Evolutionary conservation across 2,113 vertebrate genomes (phyloP), one percentile per base, ranked within the genome.

Genomic region (Pterophyllum scalare): DNA sequence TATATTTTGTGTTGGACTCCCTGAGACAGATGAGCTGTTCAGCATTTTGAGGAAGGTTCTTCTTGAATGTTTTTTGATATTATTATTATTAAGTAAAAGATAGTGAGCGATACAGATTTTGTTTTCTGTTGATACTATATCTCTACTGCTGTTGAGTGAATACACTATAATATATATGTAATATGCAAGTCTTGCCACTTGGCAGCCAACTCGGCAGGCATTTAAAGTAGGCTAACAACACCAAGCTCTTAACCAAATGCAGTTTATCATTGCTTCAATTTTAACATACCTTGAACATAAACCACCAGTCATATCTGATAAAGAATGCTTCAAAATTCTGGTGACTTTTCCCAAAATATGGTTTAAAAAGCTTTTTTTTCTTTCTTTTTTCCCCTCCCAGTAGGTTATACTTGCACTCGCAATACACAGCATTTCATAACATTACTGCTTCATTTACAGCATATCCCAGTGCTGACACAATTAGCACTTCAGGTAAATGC

Each of bases 1-100:
- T 87, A 85, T n/a, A 94, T 94, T 91, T 89, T 62, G 79, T 62
- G 92, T 86, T 80, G 92, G 85, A 83, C 91, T 89, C 87, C 87
- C 85, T 31, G 87, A 94, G 88, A 93, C 87, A 67, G 87, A 91
- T 89, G 89, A 91, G 83, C 87, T 72, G 83, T 72, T 82, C 60
- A 4, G 77, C 10, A 17, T 72, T 83, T 76, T 43, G 87, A 70
- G 57, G 77, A 65, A 62, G 56, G 52, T 26, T 75, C 70, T 57
- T 76, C 60, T 26, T 81, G 78, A 59, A 4, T 86, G 78, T 78
- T 4, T 65, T 67, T 82, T 70, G n/a, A n/a, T n/a, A n/a, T 49
- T 15, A 52, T 70, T 67, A n/a, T 49, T 15, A 52, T 70, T 31
- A 46, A 77, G 17, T 6, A 59, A 76, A 20, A 43, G 38, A 70